A percentile compares a stretch with the other conserved stretches of the same genome.
phyloP scores from a whole-genome alignment of 2,888 invertebrate species.

The Eucriotettix oculatus region DNA sequence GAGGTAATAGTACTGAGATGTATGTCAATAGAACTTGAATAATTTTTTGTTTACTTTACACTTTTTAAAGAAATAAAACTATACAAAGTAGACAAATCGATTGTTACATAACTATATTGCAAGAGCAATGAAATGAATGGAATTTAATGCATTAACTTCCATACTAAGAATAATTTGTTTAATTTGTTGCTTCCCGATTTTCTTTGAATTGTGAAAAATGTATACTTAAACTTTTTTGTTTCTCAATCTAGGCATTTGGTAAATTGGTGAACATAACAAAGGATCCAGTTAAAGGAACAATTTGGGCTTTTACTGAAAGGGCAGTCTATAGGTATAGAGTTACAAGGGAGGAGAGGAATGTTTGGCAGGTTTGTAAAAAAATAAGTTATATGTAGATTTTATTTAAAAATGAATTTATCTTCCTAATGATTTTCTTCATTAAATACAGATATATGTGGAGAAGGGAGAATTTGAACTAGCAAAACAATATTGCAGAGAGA shows the following conservation, averaged over 20 bases:
- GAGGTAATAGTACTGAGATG: slow-evolving; percentile 26
- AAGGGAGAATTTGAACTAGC: slow-evolving; percentile 75
- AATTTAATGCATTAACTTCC: too few species aligned
- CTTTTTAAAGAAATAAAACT: too few species aligned
- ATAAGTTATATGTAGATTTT: not conserved
- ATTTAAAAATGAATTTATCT: not conserved
- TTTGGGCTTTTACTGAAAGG: slow-evolving; percentile 77
- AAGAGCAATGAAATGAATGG: too few species aligned
- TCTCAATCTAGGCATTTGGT: slow-evolving; percentile 41
- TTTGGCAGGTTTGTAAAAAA: slow-evolving; percentile 43
- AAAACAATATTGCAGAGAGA: slow-evolving; percentile 64
- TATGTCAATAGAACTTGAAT: too few species aligned
- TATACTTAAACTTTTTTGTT: not conserved
- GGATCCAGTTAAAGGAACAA: slow-evolving; percentile 52
- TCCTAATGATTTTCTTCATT: not conserved
- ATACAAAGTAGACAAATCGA: too few species aligned
- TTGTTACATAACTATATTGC: too few species aligned
- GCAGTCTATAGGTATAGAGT: slow-evolving; percentile 76
- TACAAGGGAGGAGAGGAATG: slow-evolving; percentile 64
- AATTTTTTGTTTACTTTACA: too few species aligned
- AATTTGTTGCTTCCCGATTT: too few species aligned
- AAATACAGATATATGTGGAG: slow-evolving; percentile 55
- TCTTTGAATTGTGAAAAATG: too few species aligned
- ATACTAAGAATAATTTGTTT: too few species aligned
- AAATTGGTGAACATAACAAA: slow-evolving; percentile 62